A percentile compares a stretch with the other conserved stretches of the same genome.
These are phyloP conservation scores for Puffinus mauretanicus DNA, from an alignment of 2,113 vertebrate genomes.

Conservation along the genomic window DNA sequence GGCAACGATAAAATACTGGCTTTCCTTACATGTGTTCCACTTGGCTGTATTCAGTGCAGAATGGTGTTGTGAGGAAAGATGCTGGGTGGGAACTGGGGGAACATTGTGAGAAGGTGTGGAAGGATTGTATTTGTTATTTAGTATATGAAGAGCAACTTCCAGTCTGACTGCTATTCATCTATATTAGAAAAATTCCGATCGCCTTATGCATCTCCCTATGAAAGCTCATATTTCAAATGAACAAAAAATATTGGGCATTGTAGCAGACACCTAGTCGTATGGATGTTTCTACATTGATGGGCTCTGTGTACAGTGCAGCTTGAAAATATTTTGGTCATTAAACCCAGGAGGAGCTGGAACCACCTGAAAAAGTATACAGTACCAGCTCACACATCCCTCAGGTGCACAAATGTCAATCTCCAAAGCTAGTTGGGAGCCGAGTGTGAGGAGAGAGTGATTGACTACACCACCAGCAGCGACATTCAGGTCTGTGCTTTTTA, in stretches of 20 bases:
- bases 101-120: background rate
- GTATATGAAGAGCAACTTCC: background rate
- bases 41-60: background rate
- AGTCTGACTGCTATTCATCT: background rate
- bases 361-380: background rate
- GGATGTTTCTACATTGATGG: background rate
- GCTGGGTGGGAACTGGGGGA: background rate
- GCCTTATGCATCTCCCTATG: background rate
- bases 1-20: background rate
- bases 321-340: background rate
- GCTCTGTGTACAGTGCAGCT: background rate
- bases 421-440: background rate
- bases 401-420: background rate
- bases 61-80: background rate
- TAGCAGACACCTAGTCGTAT: background rate
- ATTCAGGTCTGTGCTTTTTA: background rate
- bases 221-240: background rate
- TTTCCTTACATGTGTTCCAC: background rate
- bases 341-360: background rate
- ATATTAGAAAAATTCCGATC: background rate
- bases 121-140: background rate
- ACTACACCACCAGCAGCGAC: background rate
- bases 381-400: background rate
- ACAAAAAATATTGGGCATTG: background rate
- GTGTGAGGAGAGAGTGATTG: background rate